Base-by-base conservation (phyloP, 2,888 invertebrate genomes). In the Lasioglossum zephyrum region DNA sequence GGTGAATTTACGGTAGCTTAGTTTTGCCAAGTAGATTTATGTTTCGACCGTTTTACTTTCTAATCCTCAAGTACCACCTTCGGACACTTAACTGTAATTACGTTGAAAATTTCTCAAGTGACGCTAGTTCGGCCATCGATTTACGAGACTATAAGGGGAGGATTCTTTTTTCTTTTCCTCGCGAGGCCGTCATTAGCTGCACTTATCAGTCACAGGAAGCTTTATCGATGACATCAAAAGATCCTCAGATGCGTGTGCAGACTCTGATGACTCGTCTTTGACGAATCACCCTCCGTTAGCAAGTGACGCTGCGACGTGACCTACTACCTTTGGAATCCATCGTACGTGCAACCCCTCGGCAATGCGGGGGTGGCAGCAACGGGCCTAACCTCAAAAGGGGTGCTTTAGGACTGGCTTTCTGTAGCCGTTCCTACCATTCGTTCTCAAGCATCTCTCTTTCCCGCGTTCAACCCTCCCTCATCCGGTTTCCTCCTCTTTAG, bases 231-330 rank as follows among this genome's bases (percentile, higher is more conserved):
- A 77, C 77, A 73, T 78, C 80, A 80, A 86, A 86, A 77, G 82
- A 3, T 39, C 36, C 31, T n/a, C 22, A 18, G 36, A 57, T 63
- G 66, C 26, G 16, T 18, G 49, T 75, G 70, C 72, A n/a, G 63
- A 26, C n/a, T 75, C 36, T 13, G 84, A 84, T 63, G 75, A 84
- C 82, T 82, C 82, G 70, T 80, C 87, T 81, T 81, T 82, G 87
- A 87, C 87, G 87, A 79, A 88, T 88, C 87, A 87, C 77, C 80
- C 60, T 78, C 39, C 44, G 74, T 36, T 13, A 63, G 41, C 44
- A 53, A 44, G 72, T 82, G 77, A 82, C 87, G 84, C 57, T 74
- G 47, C 69, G 16, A 44, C 49, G 26, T 63, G 73, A 75, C 77
- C 86, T 36, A 74, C 73, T 79, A 39, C 73, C 76, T 82, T 79